Evolutionary conservation across 1,140 invertebrate genomes (phyloP).

Genomic region (Phymorhynchus buccinoides): DNA sequence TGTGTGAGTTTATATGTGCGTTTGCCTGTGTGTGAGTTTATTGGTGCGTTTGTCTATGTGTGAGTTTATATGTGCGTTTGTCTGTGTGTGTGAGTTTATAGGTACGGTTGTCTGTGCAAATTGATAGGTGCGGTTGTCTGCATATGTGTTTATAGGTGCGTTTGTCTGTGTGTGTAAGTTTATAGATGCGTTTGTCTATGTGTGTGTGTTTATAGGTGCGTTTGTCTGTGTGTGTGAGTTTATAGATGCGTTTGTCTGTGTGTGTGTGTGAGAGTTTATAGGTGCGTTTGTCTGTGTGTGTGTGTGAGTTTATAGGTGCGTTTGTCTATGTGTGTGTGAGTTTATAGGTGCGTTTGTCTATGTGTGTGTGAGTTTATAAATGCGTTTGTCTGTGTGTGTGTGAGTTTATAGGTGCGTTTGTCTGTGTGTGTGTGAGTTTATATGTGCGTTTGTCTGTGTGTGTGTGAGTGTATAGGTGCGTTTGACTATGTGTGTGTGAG

Average conservation of each 20-base stretch:
- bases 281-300: background rate
- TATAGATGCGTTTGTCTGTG: background rate
- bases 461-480: no score
- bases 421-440: no score
- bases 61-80: background rate
- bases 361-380: background rate
- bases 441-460: background rate
- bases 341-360: background rate
- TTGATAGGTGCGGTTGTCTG: background rate
- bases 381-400: background rate
- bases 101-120: background rate
- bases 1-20: no score
- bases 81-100: background rate
- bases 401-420: no score
- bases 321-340: background rate
- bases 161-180: background rate
- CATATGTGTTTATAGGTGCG: background rate
- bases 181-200: no score
- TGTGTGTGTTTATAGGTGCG: background rate
- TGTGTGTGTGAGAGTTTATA: background rate
- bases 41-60: background rate
- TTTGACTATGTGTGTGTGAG: background rate
- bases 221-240: background rate
- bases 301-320: background rate
- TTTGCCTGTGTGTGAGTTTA: background rate